phyloP scores from a whole-genome alignment of 1,140 invertebrate species.

The Gonatopus flavifemur region DNA sequence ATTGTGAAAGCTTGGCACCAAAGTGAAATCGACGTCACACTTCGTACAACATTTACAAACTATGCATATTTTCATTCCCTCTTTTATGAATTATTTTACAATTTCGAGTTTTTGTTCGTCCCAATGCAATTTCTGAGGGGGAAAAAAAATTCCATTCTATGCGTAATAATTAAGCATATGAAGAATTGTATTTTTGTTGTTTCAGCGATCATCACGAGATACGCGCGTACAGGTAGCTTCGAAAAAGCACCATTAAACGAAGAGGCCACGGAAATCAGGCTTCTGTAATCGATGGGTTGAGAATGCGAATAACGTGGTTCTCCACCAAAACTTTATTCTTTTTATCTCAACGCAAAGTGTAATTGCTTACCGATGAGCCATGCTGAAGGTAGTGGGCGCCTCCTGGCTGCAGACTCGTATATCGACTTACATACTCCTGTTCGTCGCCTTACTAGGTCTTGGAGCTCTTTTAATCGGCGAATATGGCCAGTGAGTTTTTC shows the following conservation, averaged over 20 bases:
- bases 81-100: too few relatives aligned
- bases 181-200: slow-evolving; percentile 6
- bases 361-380: slow-evolving; percentile 56
- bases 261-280: slow-evolving; percentile 30
- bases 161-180: too few relatives aligned
- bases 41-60: too few relatives aligned
- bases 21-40: too few relatives aligned
- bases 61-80: too few relatives aligned
- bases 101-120: too few relatives aligned
- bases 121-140: too few relatives aligned
- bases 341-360: slow-evolving; percentile 35
- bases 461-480: slow-evolving; percentile 68
- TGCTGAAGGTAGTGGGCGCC: slow-evolving; percentile 77
- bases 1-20: too few relatives aligned
- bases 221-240: slow-evolving; percentile 18
- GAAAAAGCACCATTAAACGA: slow-evolving; percentile 13
- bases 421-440: slow-evolving; percentile 68
- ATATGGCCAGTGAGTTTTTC: slow-evolving; percentile 61
- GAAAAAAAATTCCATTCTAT: too few relatives aligned
- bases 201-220: slow-evolving; percentile 20
- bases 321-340: slow-evolving; percentile 32
- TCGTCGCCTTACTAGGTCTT: slow-evolving; percentile 67
- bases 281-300: slow-evolving; percentile 58
- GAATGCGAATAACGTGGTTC: slow-evolving; percentile 38
- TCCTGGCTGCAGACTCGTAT: slow-evolving; percentile 76